Conservation (phyloP, 2,797 vertebrate genomes). For the Neosilurus mollespiculum region DNA sequence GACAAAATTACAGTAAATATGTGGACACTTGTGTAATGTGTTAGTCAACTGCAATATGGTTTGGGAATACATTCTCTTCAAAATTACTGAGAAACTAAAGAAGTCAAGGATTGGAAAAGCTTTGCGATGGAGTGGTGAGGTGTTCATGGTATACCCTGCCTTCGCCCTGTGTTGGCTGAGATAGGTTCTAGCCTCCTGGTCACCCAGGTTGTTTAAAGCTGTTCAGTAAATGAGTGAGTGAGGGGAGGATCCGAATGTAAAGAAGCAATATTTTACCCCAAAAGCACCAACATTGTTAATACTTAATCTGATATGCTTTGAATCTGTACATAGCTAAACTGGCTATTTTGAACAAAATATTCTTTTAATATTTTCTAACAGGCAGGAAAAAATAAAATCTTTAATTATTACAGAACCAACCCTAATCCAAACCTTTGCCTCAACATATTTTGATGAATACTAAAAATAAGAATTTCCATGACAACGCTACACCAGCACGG, state of each 20-base stretch:
- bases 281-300: neutral
- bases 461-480: slow-evolving; percentile 12
- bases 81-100: neutral
- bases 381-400: neutral
- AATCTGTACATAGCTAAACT: neutral
- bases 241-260: too few relatives aligned
- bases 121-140: too few relatives aligned
- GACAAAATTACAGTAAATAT: neutral
- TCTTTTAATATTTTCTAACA: neutral
- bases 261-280: neutral
- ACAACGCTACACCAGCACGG: neutral
- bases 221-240: too few relatives aligned
- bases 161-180: too few relatives aligned
- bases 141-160: too few relatives aligned
- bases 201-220: too few relatives aligned
- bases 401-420: neutral
- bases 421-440: neutral
- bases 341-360: neutral
- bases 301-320: neutral
- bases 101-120: neutral
- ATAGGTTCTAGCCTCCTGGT: too few relatives aligned
- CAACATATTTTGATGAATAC: slow-evolving; percentile 1
- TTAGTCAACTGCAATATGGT: neutral
- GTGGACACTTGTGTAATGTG: neutral
- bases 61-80: neutral